Conservation (phyloP, 1,140 invertebrate species). For the Formica selysi region DNA sequence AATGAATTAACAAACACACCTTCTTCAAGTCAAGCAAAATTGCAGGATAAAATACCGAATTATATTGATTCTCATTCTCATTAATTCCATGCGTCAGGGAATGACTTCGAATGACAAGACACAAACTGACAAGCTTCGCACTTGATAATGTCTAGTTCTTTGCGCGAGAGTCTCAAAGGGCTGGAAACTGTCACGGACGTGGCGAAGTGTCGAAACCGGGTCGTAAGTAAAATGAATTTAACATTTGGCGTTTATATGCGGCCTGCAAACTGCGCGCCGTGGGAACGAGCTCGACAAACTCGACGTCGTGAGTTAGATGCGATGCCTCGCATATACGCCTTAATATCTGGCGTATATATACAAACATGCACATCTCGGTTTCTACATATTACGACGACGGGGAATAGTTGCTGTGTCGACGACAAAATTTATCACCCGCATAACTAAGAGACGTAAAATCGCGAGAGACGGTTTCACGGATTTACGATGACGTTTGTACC, state of each 20-base stretch:
- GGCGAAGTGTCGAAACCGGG: slow-evolving; percentile 61
- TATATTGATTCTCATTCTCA: not conserved
- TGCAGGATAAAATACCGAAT: not conserved
- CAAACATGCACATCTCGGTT: slow-evolving; percentile 5
- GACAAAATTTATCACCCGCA: slow-evolving; percentile 30
- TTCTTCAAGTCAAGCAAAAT: not conserved
- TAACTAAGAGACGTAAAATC: slow-evolving; percentile 19
- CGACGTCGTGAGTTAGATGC: slow-evolving; percentile 56
- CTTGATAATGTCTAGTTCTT: slow-evolving; percentile 38
- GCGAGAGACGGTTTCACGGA: not conserved
- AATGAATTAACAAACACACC: not conserved
- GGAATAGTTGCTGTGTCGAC: not conserved
- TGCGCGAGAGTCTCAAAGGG: slow-evolving; percentile 11
- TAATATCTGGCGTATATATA: slow-evolving; percentile 28
- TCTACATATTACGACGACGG: slow-evolving; percentile 7
- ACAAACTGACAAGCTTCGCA: not conserved
- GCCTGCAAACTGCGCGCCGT: slow-evolving; percentile 50
- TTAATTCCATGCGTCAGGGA: slow-evolving; percentile 19
- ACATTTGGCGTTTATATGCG: slow-evolving; percentile 69
- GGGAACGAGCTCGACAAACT: slow-evolving; percentile 72
- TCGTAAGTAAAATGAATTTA: slow-evolving; percentile 79
- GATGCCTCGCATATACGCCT: slow-evolving; percentile 41
- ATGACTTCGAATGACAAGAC: slow-evolving; percentile 18
- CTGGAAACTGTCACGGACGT: slow-evolving; percentile 44
- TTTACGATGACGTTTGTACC: not conserved